Evolutionary conservation across 2,888 invertebrate species (phyloP).

Genomic region (Onchidella celtica): DNA sequence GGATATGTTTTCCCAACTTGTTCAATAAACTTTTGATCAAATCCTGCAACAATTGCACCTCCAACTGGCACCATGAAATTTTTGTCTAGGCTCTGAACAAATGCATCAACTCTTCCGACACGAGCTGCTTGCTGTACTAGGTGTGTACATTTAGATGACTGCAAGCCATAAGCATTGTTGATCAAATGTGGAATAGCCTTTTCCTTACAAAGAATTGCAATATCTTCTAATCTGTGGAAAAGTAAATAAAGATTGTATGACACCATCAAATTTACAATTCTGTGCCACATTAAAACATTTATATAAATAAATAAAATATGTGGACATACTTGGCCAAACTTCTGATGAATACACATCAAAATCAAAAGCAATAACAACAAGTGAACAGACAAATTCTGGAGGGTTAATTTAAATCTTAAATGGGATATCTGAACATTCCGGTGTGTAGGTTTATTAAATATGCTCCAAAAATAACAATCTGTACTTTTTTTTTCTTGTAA

Average conservation of each 20-base stretch:
- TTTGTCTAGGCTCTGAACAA: conserved; percentile 92
- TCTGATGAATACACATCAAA: too few relatives aligned
- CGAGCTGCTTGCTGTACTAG: conserved; percentile 84
- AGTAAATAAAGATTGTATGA: background rate
- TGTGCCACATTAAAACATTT: too few relatives aligned
- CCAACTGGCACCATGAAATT: conserved; percentile 92
- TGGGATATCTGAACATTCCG: too few relatives aligned
- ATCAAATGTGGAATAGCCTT: conserved; percentile 87
- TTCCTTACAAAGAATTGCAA: conserved; percentile 84
- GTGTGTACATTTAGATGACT: conserved; percentile 85
- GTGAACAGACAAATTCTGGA: too few relatives aligned
- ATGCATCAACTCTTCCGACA: conserved; percentile 87
- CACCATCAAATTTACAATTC: too few relatives aligned
- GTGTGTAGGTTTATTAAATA: too few relatives aligned
- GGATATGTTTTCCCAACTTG: conserved; percentile 87
- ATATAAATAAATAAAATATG: too few relatives aligned
- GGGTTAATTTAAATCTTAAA: too few relatives aligned
- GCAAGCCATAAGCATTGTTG: conserved; percentile 92
- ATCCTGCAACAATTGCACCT: conserved; percentile 87
- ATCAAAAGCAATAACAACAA: too few relatives aligned
- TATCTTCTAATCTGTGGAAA: conserved; percentile 77
- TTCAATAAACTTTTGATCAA: conserved; percentile 84
- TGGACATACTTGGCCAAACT: too few relatives aligned
- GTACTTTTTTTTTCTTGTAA: too few relatives aligned
- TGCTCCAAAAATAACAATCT: too few relatives aligned